Evolutionary conservation across 1,140 invertebrate species (phyloP).

Genomic region (Habropoda laboriosa): DNA sequence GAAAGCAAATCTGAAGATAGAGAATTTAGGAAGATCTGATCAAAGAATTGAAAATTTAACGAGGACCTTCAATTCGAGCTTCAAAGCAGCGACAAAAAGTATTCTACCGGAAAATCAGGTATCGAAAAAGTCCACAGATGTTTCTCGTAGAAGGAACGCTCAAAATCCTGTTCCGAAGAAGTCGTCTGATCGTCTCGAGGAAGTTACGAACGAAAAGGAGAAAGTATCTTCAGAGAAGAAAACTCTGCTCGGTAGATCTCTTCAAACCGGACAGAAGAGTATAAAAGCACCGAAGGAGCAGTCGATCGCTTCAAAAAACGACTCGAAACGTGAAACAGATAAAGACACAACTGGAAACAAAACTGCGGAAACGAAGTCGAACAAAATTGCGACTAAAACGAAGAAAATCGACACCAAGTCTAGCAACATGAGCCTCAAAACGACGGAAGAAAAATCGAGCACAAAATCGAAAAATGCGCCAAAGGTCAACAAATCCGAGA

Average conservation of each 20-base stretch:
- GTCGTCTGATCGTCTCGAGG: slow-evolving; percentile 6
- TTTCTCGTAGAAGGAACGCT: background rate
- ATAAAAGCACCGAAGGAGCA: slow-evolving; percentile 11
- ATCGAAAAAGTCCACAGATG: background rate
- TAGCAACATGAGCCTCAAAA: background rate
- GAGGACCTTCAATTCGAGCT: background rate
- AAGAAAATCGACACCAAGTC: background rate
- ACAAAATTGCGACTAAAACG: background rate
- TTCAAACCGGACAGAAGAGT: background rate
- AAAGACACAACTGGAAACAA: background rate
- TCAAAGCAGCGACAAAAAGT: background rate
- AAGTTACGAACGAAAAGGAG: background rate
- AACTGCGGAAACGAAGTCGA: background rate
- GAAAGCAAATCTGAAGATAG: background rate
- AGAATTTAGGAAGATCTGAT: background rate
- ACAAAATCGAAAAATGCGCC: background rate
- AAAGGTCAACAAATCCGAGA: background rate
- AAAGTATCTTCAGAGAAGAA: background rate
- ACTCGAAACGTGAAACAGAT: background rate
- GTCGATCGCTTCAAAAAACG: background rate
- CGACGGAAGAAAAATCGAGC: background rate
- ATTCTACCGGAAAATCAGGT: background rate
- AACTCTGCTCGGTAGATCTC: background rate
- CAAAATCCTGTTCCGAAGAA: background rate
- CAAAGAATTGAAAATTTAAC: background rate